Base-by-base conservation (phyloP, 2,113 vertebrate genomes). In the Amblyornis subalaris region DNA sequence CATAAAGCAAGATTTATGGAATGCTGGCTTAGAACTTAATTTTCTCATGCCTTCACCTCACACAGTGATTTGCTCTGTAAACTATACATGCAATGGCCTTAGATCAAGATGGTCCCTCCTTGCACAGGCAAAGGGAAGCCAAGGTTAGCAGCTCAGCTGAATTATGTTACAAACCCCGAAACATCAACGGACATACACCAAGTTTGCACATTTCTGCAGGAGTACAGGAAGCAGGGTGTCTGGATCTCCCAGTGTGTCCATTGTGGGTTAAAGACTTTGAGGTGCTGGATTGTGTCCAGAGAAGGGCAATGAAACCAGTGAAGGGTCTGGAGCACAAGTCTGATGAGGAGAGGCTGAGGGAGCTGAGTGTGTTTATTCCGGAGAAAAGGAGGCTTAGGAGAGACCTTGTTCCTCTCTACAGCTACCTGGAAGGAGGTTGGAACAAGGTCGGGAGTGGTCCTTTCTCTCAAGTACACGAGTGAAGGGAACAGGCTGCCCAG, bases 1-100 rank as follows among this genome's bases (percentile, higher is more conserved):
- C 60, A 55, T 88, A 95, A 94, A 93, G 45, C 40, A 93, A 91
- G 92, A 96, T 95, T 95, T 95, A 95, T 83, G 53, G 64, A 44
- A 60, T 24, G 25, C 64, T 94, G 88, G 76, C 71, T 95, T 67
- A 70, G 78, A 70, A 74, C 55, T 51, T 93, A 93, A 94, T 93
- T 90, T 84, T 64, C 78, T 87, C 55, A 57, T 75, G 66, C 44
- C 54, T 76, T 87, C 74, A 76, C 84, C 58, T 85, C 54, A 72
- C 81, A 57, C 42, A 85, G 84, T 55, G 50, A 58, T 94, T 89
- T 89, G 42, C 78, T 93, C 88, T 94, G 80, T 73, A 94, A 95
- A 90, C 89, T 82, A 75, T 57, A 69, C 51, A 42, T 47, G 75
- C 89, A 82, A 18, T 31, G 58, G 54, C 38, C 71, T 91, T 47